A percentile compares a stretch with the other conserved stretches of the same genome.
Conservation (phyloP, 2,797 vertebrate species). For the Microctenopoma stevenorrisi region DNA sequence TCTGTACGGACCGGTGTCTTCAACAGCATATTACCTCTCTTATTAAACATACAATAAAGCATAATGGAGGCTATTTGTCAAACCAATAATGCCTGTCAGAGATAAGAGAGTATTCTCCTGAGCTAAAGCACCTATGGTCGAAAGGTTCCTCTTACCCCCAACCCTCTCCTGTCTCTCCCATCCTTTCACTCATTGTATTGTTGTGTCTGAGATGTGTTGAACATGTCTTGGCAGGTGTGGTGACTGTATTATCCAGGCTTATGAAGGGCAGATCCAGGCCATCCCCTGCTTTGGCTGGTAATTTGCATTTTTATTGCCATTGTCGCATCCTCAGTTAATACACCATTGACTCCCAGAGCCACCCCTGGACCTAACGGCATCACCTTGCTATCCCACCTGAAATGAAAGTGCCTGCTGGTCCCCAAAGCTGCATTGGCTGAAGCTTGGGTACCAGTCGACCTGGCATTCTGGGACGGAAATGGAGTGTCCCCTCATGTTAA, state of each 20-base stretch:
- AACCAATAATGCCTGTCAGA: slow-evolving; percentile 24
- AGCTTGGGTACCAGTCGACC: slow-evolving; percentile 75
- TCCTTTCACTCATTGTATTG: slow-evolving; percentile 54
- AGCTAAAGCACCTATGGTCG: slow-evolving; percentile 14
- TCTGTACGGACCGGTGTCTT: background rate
- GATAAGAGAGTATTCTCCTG: slow-evolving; percentile 38
- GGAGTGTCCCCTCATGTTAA: slow-evolving; percentile 85
- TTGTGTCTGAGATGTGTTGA: slow-evolving; percentile 71
- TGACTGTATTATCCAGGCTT: slow-evolving; percentile 82
- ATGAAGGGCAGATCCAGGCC: slow-evolving; percentile 79
- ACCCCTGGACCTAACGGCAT: slow-evolving; percentile 72
- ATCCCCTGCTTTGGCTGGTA: slow-evolving; percentile 73
- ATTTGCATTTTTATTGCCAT: slow-evolving; percentile 90
- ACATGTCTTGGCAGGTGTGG: slow-evolving; percentile 77
- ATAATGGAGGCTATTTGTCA: slow-evolving; percentile 29
- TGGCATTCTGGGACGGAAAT: slow-evolving; percentile 86
- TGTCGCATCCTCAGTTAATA: slow-evolving; percentile 82
- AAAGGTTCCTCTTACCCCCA: slow-evolving; percentile 9
- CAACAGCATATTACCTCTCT: slow-evolving; percentile 5
- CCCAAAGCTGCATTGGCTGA: slow-evolving; percentile 53
- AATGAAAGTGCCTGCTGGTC: slow-evolving; percentile 71
- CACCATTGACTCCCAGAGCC: slow-evolving; percentile 78
- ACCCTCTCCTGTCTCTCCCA: slow-evolving; percentile 20
- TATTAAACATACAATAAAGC: slow-evolving; percentile 30
- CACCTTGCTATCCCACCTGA: slow-evolving; percentile 75